phyloP scores from a whole-genome alignment of 2,888 invertebrate species.

The Ennomos erosarius region DNA sequence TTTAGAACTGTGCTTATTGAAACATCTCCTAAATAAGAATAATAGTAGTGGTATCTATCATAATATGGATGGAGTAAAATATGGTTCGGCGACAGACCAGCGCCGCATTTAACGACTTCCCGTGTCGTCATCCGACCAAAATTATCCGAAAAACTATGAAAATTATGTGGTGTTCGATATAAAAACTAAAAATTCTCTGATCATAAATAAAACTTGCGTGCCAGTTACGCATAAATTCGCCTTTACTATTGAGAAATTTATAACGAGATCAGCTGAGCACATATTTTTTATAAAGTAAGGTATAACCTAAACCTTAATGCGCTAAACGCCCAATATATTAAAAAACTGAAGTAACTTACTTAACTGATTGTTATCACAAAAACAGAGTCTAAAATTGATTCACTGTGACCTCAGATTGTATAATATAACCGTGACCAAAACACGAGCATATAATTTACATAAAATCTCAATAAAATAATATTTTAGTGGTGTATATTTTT shows the following conservation, averaged over 20 bases:
- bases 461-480: too few relatives aligned
- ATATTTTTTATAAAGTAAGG: too few relatives aligned
- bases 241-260: background rate
- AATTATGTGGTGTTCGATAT: conserved; percentile 59
- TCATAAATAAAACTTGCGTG: conserved; percentile 35
- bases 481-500: conserved; percentile 13
- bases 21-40: background rate
- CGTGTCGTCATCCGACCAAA: conserved; percentile 64
- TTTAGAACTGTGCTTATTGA: too few relatives aligned
- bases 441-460: conserved; percentile 2
- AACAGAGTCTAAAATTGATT: too few relatives aligned
- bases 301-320: too few relatives aligned
- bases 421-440: too few relatives aligned
- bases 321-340: background rate
- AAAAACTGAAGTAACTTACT: too few relatives aligned
- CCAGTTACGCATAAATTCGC: background rate
- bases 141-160: conserved; percentile 68
- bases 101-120: conserved; percentile 75
- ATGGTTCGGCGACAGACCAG: conserved; percentile 33
- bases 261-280: background rate
- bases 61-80: conserved; percentile 7
- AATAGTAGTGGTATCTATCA: conserved; percentile 12
- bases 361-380: too few relatives aligned
- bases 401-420: too few relatives aligned
- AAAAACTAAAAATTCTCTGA: conserved; percentile 57